These are phyloP conservation scores for Arion vulgaris DNA, from an alignment of 1,140 invertebrate species.

Conservation along the genomic window DNA sequence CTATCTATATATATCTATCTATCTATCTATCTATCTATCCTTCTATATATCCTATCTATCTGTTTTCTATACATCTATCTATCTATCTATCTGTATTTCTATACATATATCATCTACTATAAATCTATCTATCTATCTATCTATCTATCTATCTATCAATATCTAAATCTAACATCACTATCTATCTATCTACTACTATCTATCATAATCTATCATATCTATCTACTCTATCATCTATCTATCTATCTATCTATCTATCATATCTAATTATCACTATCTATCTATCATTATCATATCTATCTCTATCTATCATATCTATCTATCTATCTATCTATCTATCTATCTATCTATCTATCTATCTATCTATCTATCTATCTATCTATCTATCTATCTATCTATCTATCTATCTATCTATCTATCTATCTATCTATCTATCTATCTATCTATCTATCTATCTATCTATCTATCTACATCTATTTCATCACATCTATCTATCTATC, in stretches of 20 bases:
- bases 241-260: neutral
- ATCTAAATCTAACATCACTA: neutral
- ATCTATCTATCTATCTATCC: too few relatives aligned
- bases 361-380: neutral
- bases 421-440: conserved; percentile 22
- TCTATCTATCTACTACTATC: neutral
- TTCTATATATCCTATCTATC: too few relatives aligned
- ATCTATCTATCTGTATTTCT: too few relatives aligned
- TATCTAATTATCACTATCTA: neutral
- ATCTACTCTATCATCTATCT: too few relatives aligned
- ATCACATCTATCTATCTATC: neutral
- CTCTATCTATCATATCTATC: too few relatives aligned
- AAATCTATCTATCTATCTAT: conserved; percentile 32
- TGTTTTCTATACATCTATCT: too few relatives aligned
- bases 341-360: conserved; percentile 23
- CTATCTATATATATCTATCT: too few relatives aligned
- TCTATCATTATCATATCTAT: neutral
- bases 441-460: neutral
- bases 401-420: conserved; percentile 15
- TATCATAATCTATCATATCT: neutral
- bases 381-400: neutral
- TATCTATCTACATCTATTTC: too few relatives aligned
- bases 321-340: too few relatives aligned
- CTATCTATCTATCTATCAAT: conserved; percentile 28
- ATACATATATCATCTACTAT: too few relatives aligned